Evolutionary conservation across 1,140 invertebrate species (phyloP).

Genomic region (Drosophila repleta): DNA sequence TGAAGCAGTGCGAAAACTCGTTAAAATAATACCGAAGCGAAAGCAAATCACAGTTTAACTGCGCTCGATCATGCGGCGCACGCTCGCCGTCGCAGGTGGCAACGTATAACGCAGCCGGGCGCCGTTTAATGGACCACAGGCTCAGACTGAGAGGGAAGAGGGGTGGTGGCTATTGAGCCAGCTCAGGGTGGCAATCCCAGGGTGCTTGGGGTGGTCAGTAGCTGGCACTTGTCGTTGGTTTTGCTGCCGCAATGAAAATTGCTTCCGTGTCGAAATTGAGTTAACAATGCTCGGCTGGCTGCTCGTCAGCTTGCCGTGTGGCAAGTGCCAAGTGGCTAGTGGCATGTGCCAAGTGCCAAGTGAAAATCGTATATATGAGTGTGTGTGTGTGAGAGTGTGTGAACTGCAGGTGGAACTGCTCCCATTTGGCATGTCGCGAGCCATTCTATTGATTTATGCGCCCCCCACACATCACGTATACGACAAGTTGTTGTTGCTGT

Average conservation of each 20-base stretch:
- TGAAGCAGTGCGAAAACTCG: too few relatives aligned
- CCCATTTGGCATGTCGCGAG: constrained; percentile 39
- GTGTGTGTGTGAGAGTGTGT: not conserved
- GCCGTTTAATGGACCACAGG: constrained; percentile 27
- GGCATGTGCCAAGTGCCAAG: constrained; percentile 2
- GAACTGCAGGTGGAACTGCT: constrained; percentile 33
- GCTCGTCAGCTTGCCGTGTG: constrained; percentile 23
- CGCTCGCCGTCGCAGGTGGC: too few relatives aligned
- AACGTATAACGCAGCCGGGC: constrained; percentile 4
- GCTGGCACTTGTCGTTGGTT: constrained; percentile 58
- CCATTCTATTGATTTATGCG: constrained; percentile 70
- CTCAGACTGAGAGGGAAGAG: not conserved
- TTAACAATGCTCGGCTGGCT: constrained; percentile 62
- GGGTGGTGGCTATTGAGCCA: not conserved
- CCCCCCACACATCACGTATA: constrained; percentile 51
- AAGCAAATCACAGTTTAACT: too few relatives aligned
- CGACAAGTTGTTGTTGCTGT: constrained; percentile 34
- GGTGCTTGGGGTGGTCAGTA: constrained; percentile 7
- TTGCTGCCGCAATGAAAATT: constrained; percentile 56
- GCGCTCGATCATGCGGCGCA: too few relatives aligned
- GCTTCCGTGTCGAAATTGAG: constrained; percentile 78
- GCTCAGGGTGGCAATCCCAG: not conserved
- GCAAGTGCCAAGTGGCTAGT: not conserved
- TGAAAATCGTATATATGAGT: not conserved
- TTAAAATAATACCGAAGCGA: too few relatives aligned